These are phyloP conservation scores for Characodon lateralis DNA, from an alignment of 2,797 vertebrate species.

Conservation along the genomic window DNA sequence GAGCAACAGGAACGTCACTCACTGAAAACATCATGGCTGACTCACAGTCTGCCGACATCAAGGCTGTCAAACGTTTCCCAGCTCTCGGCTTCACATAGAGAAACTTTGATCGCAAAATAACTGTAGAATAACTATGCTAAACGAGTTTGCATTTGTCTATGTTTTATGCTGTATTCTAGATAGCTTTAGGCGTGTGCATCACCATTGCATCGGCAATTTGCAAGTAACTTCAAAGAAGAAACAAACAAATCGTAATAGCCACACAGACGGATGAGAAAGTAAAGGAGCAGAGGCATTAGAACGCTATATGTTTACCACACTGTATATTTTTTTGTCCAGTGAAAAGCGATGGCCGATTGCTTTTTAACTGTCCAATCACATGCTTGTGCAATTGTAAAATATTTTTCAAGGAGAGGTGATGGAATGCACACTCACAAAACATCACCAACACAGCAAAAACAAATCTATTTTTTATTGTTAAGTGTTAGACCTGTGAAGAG, in stretches of 20 bases:
- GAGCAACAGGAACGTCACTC: conserved; percentile 7
- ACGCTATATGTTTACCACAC: neutral
- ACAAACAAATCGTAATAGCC: neutral
- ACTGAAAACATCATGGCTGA: conserved; percentile 31
- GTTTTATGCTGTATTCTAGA: neutral
- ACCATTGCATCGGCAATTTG: neutral
- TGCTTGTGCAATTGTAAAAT: neutral
- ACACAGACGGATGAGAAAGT: neutral
- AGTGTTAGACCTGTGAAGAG: neutral
- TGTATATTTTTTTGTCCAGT: neutral
- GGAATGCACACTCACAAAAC: neutral
- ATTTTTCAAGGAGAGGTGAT: neutral
- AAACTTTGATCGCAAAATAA: conserved; percentile 9
- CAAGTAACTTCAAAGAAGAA: neutral
- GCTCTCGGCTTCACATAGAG: conserved; percentile 4
- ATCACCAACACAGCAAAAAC: neutral
- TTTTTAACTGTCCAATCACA: neutral
- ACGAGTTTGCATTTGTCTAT: neutral
- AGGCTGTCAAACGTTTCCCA: conserved; percentile 24
- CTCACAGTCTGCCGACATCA: conserved; percentile 40
- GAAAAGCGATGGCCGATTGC: neutral
- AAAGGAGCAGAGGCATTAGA: neutral
- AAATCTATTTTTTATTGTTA: neutral
- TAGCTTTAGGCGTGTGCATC: neutral
- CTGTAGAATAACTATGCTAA: conserved; percentile 2